Percentiles rank a stretch among this genome's conserved stretches.
phyloP scores from a whole-genome alignment of 1,140 invertebrate species.

The Drosophila willistoni region DNA sequence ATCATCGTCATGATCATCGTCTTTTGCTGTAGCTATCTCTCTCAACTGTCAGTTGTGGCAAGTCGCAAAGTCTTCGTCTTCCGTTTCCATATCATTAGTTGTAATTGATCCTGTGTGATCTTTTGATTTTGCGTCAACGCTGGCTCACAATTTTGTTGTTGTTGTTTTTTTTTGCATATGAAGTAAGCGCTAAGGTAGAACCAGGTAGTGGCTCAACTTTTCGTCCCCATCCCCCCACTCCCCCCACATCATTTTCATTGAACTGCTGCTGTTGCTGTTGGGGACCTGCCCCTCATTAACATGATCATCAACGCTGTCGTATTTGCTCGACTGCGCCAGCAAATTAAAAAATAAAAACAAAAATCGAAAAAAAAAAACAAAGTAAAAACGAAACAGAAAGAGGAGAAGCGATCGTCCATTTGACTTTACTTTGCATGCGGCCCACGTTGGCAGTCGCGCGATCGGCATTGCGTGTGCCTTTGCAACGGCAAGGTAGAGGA shows the following conservation, averaged over 20 bases:
- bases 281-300: constrained; percentile 73
- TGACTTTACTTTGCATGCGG: constrained; percentile 55
- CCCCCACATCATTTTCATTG: too few relatives aligned
- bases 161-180: constrained; percentile 58
- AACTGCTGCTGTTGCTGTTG: constrained; percentile 5
- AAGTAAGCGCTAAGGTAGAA: neutral
- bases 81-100: constrained; percentile 74
- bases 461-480: constrained; percentile 44
- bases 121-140: constrained; percentile 80
- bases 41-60: constrained; percentile 47
- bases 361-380: constrained; percentile 18
- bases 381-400: constrained; percentile 12
- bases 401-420: constrained; percentile 16
- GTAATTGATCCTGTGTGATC: constrained; percentile 81
- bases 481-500: neutral
- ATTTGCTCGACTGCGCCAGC: constrained; percentile 71
- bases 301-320: constrained; percentile 81
- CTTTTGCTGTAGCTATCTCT: neutral
- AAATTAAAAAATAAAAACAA: constrained; percentile 65
- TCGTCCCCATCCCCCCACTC: neutral
- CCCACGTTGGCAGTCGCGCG: constrained; percentile 43
- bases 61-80: constrained; percentile 34
- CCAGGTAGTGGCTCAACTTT: neutral
- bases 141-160: constrained; percentile 44
- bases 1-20: too few relatives aligned